Percentiles rank a stretch among this genome's conserved stretches.
Conservation (phyloP, 2,113 vertebrate species). For the Haemorhous mexicanus region DNA sequence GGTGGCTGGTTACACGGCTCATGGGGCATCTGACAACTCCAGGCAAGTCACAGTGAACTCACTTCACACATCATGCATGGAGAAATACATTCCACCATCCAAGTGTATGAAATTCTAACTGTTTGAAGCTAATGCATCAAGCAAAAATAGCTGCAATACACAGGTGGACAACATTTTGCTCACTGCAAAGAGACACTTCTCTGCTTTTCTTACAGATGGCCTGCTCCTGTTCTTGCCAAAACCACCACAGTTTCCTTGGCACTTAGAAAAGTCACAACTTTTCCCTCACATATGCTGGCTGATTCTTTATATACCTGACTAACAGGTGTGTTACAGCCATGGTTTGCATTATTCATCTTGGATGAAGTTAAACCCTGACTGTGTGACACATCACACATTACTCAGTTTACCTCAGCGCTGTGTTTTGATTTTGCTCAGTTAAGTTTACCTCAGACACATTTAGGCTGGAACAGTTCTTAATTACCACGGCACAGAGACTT, state of each 20-base stretch:
- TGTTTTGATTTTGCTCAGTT: not conserved
- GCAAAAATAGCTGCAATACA: not conserved
- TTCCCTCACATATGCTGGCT: not conserved
- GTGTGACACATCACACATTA: not conserved
- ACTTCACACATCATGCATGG: not conserved
- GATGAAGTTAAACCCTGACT: not conserved
- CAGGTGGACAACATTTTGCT: not conserved
- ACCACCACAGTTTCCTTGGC: not conserved
- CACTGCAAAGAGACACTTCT: not conserved
- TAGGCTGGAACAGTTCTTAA: not conserved
- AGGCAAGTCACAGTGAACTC: not conserved
- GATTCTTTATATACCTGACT: not conserved
- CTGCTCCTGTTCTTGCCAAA: not conserved
- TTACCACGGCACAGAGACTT: not conserved
- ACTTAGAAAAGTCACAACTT: not conserved
- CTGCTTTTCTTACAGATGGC: not conserved
- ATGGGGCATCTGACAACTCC: not conserved
- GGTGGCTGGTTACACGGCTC: fast-evolving
- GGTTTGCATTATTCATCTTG: not conserved
- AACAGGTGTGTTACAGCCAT: not conserved
- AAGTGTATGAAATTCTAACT: not conserved
- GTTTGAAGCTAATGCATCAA: not conserved
- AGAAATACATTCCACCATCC: not conserved
- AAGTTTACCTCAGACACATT: not conserved
- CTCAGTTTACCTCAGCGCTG: not conserved